Evolutionary conservation across 2,113 vertebrate genomes (phyloP).

Genomic region (Falcunculus frontatus): DNA sequence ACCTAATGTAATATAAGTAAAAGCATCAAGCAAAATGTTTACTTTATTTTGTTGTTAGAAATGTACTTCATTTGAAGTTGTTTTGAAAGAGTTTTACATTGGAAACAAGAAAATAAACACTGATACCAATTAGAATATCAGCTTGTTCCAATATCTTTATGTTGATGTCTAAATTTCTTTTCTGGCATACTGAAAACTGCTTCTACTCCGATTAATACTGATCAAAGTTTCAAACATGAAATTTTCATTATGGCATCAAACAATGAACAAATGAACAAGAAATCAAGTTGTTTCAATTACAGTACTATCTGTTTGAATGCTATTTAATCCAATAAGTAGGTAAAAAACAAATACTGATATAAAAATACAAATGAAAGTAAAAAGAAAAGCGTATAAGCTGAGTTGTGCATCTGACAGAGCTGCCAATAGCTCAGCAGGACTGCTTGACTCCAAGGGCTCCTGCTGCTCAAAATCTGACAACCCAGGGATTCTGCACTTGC

Average conservation of each 20-base stretch:
- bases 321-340: neutral
- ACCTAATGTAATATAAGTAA: neutral
- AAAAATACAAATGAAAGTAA: neutral
- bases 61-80: neutral
- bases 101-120: neutral
- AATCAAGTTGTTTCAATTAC: neutral
- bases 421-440: neutral
- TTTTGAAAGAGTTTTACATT: neutral
- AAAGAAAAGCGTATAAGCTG: neutral
- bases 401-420: neutral
- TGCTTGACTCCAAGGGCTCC: neutral
- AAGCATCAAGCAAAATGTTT: neutral
- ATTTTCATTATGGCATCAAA: conserved; percentile 11
- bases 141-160: neutral
- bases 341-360: neutral
- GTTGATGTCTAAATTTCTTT: neutral
- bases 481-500: too few relatives aligned
- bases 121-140: neutral
- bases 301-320: neutral
- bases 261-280: neutral
- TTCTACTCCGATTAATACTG: conserved; percentile 9
- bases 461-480: neutral
- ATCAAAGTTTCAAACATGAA: conserved; percentile 8
- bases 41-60: neutral
- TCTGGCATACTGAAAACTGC: neutral